phyloP scores from a whole-genome alignment of 2,888 invertebrate species.

The Campoplex nolae region DNA sequence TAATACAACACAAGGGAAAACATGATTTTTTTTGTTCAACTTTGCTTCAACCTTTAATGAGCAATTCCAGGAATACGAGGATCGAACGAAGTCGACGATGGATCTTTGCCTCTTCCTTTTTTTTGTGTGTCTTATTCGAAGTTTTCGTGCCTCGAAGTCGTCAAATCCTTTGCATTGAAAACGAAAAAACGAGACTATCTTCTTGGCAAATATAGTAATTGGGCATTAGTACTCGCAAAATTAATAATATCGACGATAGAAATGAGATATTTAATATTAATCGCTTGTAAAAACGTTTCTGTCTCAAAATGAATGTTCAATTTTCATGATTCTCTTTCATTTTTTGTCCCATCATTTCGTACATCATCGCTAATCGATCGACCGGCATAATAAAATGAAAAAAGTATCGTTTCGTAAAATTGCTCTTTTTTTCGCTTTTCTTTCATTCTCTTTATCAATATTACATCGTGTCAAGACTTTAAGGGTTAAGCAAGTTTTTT shows the following conservation, averaged over 20 bases:
- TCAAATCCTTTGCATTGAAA: background rate
- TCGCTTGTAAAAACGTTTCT: constrained; percentile 37
- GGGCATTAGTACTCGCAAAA: background rate
- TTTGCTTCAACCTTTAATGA: background rate
- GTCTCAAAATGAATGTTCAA: constrained; percentile 10
- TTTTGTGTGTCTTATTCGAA: background rate
- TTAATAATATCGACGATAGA: constrained; percentile 33
- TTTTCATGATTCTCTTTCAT: constrained; percentile 13
- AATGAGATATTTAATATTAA: constrained; percentile 54
- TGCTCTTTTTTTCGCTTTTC: background rate
- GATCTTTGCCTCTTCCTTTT: background rate
- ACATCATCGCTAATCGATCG: background rate
- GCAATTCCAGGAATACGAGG: background rate
- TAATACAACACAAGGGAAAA: background rate
- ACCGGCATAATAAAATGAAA: constrained; percentile 5
- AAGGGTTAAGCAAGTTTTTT: background rate
- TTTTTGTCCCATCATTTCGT: constrained; percentile 3
- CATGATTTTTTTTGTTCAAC: background rate
- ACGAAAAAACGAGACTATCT: background rate
- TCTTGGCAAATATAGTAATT: background rate
- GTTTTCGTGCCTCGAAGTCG: background rate
- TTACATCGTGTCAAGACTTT: constrained; percentile 6
- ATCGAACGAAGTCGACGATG: background rate
- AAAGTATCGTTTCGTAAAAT: constrained; percentile 22
- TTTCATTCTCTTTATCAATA: background rate